A percentile compares a stretch with the other conserved stretches of the same genome.
phyloP scores from a whole-genome alignment of 2,888 invertebrate genomes.

The Dilophus febrilis region DNA sequence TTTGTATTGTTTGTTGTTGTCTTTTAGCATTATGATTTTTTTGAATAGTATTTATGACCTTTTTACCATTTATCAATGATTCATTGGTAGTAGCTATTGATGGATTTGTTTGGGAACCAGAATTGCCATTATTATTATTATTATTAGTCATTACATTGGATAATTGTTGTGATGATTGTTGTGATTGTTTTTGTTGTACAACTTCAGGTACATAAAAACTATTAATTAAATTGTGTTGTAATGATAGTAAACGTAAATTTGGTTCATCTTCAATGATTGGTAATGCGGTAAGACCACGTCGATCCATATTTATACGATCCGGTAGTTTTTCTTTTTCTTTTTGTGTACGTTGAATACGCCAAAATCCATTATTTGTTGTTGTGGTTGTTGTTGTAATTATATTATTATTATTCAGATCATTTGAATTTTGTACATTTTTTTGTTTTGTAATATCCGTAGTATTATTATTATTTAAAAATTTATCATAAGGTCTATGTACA shows the following conservation, averaged over 20 bases:
- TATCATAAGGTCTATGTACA: slow-evolving; percentile 13
- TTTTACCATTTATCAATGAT: too few species aligned
- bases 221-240: slow-evolving; percentile 81
- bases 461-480: background rate
- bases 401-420: background rate
- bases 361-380: slow-evolving; percentile 23
- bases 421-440: slow-evolving; percentile 3
- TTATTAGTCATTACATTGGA: background rate
- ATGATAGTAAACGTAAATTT: slow-evolving; percentile 63
- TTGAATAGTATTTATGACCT: background rate
- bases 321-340: slow-evolving; percentile 71
- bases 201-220: slow-evolving; percentile 29
- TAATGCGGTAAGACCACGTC: slow-evolving; percentile 64
- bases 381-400: slow-evolving; percentile 2
- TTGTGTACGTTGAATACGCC: slow-evolving; percentile 47
- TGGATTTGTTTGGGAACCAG: too few species aligned
- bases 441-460: background rate
- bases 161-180: too few species aligned
- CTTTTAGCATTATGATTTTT: background rate
- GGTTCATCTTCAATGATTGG: slow-evolving; percentile 67
- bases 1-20: background rate
- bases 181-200: background rate
- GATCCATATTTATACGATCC: slow-evolving; percentile 76
- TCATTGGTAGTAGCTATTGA: too few species aligned
- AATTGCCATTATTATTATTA: too few species aligned